A percentile compares a stretch with the other conserved stretches of the same genome.
These are phyloP conservation scores for Lepisosteus osseus DNA, from an alignment of 2,113 vertebrate species.

Conservation along the genomic window DNA sequence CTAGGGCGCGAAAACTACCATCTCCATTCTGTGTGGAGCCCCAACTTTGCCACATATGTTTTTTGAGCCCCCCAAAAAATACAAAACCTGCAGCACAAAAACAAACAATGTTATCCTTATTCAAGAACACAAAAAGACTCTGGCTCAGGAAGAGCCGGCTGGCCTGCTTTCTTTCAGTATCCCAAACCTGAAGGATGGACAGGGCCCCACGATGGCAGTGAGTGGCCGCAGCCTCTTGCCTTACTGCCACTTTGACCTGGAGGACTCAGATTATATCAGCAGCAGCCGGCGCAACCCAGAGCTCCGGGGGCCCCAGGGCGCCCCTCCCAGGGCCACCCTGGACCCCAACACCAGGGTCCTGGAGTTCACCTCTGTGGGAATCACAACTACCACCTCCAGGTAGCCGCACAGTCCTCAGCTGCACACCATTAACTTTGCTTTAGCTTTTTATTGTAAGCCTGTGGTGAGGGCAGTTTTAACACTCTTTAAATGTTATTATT, in stretches of 20 bases:
- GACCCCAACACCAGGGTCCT: conserved; percentile 71
- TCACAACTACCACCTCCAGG: conserved; percentile 57
- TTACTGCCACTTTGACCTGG: conserved; percentile 77
- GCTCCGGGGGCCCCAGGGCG: conserved; percentile 36
- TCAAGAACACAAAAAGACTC: too few relatives aligned
- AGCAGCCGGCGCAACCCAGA: conserved; percentile 45
- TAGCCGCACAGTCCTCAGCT: conserved; percentile 31
- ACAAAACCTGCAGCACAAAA: too few relatives aligned
- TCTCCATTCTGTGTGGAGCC: too few relatives aligned
- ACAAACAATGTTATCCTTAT: too few relatives aligned
- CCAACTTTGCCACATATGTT: too few relatives aligned
- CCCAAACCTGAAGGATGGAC: conserved; percentile 65
- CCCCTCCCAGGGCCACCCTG: conserved; percentile 33
- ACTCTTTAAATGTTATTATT: too few relatives aligned
- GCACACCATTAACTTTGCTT: background rate
- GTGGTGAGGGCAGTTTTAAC: too few relatives aligned
- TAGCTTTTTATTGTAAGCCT: too few relatives aligned
- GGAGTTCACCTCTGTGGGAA: conserved; percentile 70
- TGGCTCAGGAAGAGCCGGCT: too few relatives aligned
- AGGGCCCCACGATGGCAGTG: conserved; percentile 56
- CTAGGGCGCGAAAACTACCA: too few relatives aligned
- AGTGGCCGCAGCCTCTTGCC: conserved; percentile 72
- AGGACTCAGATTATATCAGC: conserved; percentile 77
- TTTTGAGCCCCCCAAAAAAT: too few relatives aligned
- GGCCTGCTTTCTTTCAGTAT: conserved; percentile 59